A percentile compares a stretch with the other conserved stretches of the same genome.
These are phyloP conservation scores for Brachypterus glaber DNA, from an alignment of 2,888 invertebrate species.

Conservation along the genomic window DNA sequence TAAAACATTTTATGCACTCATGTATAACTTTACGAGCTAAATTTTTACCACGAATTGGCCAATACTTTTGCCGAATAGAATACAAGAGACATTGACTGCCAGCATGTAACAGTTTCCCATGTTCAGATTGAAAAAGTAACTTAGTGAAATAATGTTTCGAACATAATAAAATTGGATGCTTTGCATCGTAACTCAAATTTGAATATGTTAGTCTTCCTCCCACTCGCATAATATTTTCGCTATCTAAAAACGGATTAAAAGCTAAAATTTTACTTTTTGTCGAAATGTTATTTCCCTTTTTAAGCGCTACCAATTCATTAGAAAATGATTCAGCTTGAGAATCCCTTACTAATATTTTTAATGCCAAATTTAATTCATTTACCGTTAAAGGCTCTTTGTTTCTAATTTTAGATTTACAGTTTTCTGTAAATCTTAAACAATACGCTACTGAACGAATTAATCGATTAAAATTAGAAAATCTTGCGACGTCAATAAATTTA, in stretches of 20 bases:
- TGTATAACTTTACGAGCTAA: conserved; percentile 8
- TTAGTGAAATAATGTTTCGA: not conserved
- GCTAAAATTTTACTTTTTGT: too few species aligned
- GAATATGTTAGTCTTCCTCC: conserved; percentile 1
- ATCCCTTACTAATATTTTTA: too few species aligned
- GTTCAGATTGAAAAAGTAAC: conserved; percentile 4
- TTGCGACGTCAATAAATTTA: not conserved
- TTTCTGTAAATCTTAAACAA: conserved; percentile 2
- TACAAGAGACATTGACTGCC: not conserved
- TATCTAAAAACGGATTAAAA: too few species aligned
- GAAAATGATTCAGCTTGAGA: too few species aligned
- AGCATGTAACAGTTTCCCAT: conserved; percentile 4
- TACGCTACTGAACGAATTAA: conserved; percentile 4
- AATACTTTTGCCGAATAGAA: conserved; percentile 5
- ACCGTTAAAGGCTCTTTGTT: not conserved
- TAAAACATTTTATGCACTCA: conserved; percentile 15
- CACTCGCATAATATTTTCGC: too few species aligned
- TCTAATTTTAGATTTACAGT: not conserved
- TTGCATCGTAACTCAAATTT: not conserved
- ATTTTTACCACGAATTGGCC: conserved; percentile 9
- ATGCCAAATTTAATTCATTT: too few species aligned
- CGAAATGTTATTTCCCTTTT: too few species aligned
- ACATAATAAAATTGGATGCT: conserved; percentile 3
- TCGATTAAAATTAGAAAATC: conserved; percentile 3
- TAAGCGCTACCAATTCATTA: too few species aligned